Percentiles rank a stretch among this genome's conserved stretches.
Conservation (phyloP, 2,888 invertebrate species). For the Campaea margaritaria region DNA sequence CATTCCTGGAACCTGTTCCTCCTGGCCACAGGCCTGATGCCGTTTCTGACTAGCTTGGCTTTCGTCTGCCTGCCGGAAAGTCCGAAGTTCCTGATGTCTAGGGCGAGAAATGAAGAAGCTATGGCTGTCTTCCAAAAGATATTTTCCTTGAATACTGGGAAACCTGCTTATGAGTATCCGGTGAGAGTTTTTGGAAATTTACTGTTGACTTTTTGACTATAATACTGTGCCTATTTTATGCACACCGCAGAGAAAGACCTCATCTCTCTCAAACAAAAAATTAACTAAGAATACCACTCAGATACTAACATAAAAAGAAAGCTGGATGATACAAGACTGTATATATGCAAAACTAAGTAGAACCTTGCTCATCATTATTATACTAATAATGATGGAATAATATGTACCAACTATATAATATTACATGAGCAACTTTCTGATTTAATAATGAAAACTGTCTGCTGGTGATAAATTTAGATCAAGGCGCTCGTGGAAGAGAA, state of each 20-base stretch:
- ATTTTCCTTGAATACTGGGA: constrained; percentile 88
- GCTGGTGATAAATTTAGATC: constrained; percentile 58
- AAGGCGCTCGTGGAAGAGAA: constrained; percentile 71
- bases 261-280: too few relatives aligned
- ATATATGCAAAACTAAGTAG: too few relatives aligned
- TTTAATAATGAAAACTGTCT: too few relatives aligned
- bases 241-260: too few relatives aligned
- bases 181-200: constrained; percentile 71
- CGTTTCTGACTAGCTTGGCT: constrained; percentile 86
- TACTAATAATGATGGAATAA: too few relatives aligned
- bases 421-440: too few relatives aligned
- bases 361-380: too few relatives aligned
- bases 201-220: not conserved
- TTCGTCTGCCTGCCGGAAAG: constrained; percentile 89
- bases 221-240: too few relatives aligned
- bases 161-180: constrained; percentile 86
- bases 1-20: constrained; percentile 88
- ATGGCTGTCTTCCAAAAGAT: constrained; percentile 87
- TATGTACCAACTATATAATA: too few relatives aligned
- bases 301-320: too few relatives aligned
- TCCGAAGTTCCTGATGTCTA: constrained; percentile 91
- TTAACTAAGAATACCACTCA: too few relatives aligned
- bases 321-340: too few relatives aligned
- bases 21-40: constrained; percentile 86
- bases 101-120: constrained; percentile 88